Conservation (phyloP, 2,888 invertebrate genomes). For the Pedicia rivosa region DNA sequence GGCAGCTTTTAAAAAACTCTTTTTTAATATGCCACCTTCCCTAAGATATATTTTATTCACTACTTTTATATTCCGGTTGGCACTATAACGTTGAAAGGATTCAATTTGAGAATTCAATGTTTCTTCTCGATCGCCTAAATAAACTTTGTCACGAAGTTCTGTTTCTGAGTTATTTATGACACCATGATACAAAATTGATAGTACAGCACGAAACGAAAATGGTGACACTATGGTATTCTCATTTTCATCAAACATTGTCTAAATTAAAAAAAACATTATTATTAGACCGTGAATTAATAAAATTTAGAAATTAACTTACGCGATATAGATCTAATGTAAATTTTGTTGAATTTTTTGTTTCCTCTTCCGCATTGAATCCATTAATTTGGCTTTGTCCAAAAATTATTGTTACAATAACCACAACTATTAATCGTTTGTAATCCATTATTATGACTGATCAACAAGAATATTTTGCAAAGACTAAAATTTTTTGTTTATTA, state of each 20-base stretch:
- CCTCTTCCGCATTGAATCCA: too few species aligned
- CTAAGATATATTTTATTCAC: slow-evolving; percentile 1
- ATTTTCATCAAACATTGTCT: neutral
- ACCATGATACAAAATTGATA: slow-evolving; percentile 1
- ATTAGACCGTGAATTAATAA: too few species aligned
- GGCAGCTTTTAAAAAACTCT: neutral
- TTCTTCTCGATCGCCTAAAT: neutral
- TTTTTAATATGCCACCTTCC: neutral
- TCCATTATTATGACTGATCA: too few species aligned
- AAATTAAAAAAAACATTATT: too few species aligned
- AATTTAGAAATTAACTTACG: too few species aligned
- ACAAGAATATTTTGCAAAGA: too few species aligned
- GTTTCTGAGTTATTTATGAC: neutral
- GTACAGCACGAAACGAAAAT: neutral
- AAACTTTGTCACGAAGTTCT: neutral
- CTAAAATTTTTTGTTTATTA: too few species aligned
- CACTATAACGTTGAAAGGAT: neutral
- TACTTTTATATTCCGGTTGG: neutral
- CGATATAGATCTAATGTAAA: too few species aligned
- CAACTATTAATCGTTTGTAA: too few species aligned
- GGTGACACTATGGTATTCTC: slow-evolving; percentile 2
- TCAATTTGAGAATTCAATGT: neutral
- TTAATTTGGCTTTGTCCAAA: too few species aligned
- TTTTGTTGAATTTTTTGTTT: too few species aligned
- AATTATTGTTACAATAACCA: too few species aligned